Conservation (phyloP, 2,113 vertebrate species). For the Ceyx melanurus region DNA sequence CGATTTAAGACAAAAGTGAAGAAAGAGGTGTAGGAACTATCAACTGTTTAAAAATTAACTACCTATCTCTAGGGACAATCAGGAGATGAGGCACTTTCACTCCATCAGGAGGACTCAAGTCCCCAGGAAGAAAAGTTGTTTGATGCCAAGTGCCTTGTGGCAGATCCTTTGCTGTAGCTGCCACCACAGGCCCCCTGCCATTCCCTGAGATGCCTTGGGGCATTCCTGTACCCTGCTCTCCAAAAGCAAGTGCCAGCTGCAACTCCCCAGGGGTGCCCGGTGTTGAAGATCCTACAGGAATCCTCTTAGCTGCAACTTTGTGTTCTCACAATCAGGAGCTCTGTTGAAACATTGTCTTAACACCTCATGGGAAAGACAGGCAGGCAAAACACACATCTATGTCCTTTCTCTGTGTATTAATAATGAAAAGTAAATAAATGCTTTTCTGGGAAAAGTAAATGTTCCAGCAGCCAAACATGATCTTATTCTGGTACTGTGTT, state of each 20-base stretch:
- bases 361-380: neutral
- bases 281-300: neutral
- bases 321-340: neutral
- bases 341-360: neutral
- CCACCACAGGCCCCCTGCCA: neutral
- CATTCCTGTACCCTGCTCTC: neutral
- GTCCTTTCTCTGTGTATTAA: constrained; percentile 6
- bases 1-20: neutral
- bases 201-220: neutral
- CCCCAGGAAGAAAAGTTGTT: neutral
- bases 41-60: neutral
- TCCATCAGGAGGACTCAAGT: neutral
- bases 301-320: neutral
- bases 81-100: neutral
- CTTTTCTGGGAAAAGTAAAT: neutral
- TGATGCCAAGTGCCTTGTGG: neutral
- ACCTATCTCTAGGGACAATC: neutral
- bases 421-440: constrained; percentile 13
- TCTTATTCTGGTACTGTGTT: neutral
- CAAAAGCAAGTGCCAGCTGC: neutral
- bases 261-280: neutral
- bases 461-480: neutral
- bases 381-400: neutral
- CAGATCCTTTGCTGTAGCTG: neutral
- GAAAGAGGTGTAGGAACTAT: neutral